These are phyloP conservation scores for Eubasilissa regina DNA, from an alignment of 1,140 invertebrate species.

Conservation along the genomic window DNA sequence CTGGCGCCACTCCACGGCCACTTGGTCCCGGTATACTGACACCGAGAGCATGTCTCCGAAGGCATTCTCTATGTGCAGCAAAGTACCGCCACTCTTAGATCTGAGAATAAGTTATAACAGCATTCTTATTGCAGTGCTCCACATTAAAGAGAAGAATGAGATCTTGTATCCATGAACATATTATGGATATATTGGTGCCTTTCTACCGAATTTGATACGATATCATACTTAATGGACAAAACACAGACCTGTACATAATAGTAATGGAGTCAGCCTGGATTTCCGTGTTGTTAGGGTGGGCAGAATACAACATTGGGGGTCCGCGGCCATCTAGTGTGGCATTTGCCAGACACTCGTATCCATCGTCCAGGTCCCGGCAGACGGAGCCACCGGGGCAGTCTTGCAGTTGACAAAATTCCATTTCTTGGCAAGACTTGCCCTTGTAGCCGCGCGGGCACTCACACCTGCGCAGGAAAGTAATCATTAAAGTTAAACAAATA, in stretches of 20 bases:
- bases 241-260: slow-evolving; percentile 65
- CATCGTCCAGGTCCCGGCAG: slow-evolving; percentile 91
- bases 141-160: too few species aligned
- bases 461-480: slow-evolving; percentile 72
- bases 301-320: slow-evolving; percentile 74
- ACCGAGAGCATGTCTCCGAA: slow-evolving; percentile 71
- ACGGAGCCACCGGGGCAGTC: slow-evolving; percentile 85
- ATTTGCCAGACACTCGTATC: slow-evolving; percentile 94
- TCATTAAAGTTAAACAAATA: too few species aligned
- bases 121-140: too few species aligned
- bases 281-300: slow-evolving; percentile 58
- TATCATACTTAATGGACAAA: not conserved
- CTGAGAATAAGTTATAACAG: too few species aligned
- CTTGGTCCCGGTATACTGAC: slow-evolving; percentile 79
- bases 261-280: slow-evolving; percentile 64
- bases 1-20: slow-evolving; percentile 79
- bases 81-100: slow-evolving; percentile 82
- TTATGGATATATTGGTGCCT: too few species aligned
- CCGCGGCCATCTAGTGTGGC: slow-evolving; percentile 86
- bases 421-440: slow-evolving; percentile 92
- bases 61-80: slow-evolving; percentile 75
- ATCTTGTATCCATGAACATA: too few species aligned
- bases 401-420: slow-evolving; percentile 92
- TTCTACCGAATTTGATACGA: too few species aligned
- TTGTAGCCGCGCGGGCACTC: slow-evolving; percentile 90